Evolutionary conservation across 2,113 vertebrate species (phyloP).

Genomic region (Acinonyx jubatus): DNA sequence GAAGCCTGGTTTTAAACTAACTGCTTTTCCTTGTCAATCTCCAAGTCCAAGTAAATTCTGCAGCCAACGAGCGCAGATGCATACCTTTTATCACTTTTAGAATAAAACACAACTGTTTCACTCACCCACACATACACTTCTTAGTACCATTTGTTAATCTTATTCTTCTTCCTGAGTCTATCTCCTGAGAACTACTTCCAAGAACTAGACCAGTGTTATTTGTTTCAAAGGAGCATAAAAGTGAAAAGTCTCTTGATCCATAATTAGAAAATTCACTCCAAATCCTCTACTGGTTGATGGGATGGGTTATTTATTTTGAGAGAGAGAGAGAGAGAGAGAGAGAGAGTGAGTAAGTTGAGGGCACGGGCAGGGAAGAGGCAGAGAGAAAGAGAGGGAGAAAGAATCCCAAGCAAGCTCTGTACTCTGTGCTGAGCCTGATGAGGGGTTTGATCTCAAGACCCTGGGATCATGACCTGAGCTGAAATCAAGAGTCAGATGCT

Average conservation of each 20-base stretch:
- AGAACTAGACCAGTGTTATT: not conserved
- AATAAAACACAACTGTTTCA: not conserved
- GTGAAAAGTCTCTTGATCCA: not conserved
- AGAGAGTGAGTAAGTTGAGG: too few relatives aligned
- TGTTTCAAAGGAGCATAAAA: not conserved
- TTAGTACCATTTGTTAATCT: not conserved
- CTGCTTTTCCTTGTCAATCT: not conserved
- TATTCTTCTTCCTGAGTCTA: not conserved
- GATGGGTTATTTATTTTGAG: not conserved
- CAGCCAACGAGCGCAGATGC: not conserved
- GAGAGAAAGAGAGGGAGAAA: too few relatives aligned
- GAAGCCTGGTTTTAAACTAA: not conserved
- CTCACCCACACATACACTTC: not conserved
- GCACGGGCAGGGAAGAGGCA: too few relatives aligned
- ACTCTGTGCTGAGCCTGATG: too few relatives aligned
- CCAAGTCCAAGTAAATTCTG: not conserved
- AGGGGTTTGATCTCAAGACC: too few relatives aligned
- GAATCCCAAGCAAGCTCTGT: too few relatives aligned
- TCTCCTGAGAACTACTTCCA: not conserved
- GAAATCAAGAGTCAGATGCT: too few relatives aligned
- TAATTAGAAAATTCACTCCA: conserved; percentile 26
- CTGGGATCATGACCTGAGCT: too few relatives aligned
- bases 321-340: too few relatives aligned
- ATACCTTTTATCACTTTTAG: not conserved
- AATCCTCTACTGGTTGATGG: not conserved